Conservation (phyloP, 2,797 vertebrate genomes). For the Melopsittacus undulatus region DNA sequence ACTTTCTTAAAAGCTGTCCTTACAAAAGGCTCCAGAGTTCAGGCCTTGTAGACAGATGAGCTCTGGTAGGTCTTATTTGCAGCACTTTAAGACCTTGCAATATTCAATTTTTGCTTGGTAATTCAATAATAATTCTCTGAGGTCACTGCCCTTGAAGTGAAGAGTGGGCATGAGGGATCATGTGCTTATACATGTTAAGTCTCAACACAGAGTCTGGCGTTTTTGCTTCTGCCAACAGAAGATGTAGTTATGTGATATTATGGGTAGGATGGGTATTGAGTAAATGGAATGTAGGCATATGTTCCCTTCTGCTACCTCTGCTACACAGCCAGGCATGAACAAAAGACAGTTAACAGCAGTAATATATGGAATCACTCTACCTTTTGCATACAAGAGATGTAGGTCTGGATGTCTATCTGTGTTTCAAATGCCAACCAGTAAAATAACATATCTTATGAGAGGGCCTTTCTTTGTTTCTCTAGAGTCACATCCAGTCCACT, state of each 20-base stretch:
- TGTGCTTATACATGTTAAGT: background rate
- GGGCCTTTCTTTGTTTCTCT: background rate
- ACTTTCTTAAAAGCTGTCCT: background rate
- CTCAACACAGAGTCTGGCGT: background rate
- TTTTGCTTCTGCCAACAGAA: background rate
- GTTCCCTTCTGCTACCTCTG: background rate
- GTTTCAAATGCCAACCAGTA: background rate
- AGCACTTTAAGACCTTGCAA: background rate
- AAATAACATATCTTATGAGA: rapidly evolving
- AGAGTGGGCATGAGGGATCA: background rate
- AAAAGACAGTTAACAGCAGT: background rate
- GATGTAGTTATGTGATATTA: background rate
- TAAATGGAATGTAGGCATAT: background rate
- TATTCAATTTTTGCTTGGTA: background rate
- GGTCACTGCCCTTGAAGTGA: background rate
- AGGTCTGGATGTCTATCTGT: background rate
- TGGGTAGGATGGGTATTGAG: background rate
- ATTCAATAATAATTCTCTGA: background rate
- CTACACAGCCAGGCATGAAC: background rate
- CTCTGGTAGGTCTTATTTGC: background rate
- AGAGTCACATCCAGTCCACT: background rate
- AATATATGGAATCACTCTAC: background rate
- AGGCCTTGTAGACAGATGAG: background rate
- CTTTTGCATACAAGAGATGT: background rate
- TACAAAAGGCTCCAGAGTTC: background rate